A percentile compares a stretch with the other conserved stretches of the same genome.
phyloP scores from a whole-genome alignment of 2,113 vertebrate species.

The Glaucidium brasilianum region DNA sequence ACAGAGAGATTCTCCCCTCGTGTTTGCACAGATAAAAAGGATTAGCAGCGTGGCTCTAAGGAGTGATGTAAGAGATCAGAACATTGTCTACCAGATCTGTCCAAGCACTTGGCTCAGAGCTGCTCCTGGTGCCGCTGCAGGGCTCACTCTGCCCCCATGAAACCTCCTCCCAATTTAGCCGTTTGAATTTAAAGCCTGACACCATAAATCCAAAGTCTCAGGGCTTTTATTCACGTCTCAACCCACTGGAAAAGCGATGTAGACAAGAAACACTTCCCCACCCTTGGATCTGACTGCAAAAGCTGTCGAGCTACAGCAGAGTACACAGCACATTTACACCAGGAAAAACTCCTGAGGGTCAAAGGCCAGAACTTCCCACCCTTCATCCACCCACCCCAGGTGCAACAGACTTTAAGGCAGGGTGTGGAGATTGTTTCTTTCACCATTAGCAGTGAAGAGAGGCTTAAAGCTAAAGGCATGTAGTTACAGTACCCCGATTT shows the following conservation, averaged over 20 bases:
- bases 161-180: not conserved
- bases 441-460: not conserved
- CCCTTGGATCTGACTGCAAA: not conserved
- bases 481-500: not conserved
- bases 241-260: fast-evolving
- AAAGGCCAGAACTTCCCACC: not conserved
- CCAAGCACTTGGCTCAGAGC: not conserved
- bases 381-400: not conserved
- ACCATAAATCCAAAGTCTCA: fast-evolving
- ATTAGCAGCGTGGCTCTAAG: not conserved
- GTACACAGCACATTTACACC: not conserved
- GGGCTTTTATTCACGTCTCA: not conserved
- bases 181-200: not conserved
- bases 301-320: not conserved
- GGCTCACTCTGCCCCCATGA: not conserved
- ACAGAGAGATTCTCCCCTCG: not conserved
- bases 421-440: not conserved
- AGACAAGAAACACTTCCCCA: not conserved
- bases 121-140: not conserved
- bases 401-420: not conserved
- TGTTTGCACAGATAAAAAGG: not conserved
- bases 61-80: not conserved
- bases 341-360: not conserved
- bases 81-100: not conserved
- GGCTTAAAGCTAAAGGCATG: not conserved